phyloP scores from a whole-genome alignment of 2,888 invertebrate species.

The Dasypogon diadema region DNA sequence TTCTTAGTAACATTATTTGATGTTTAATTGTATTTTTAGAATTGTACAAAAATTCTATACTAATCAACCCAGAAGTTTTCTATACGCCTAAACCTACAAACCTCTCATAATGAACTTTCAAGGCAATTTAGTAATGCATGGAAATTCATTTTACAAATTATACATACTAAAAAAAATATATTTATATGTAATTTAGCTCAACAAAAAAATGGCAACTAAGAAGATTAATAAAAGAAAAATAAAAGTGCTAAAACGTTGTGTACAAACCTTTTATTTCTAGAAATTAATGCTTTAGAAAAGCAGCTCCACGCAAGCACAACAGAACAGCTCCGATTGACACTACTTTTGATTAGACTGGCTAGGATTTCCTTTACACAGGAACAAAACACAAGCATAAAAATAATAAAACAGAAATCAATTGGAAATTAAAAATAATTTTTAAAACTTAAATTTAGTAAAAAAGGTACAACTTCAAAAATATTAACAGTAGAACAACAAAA shows the following conservation, averaged over 20 bases:
- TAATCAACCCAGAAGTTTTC: too few species aligned
- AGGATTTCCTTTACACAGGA: slow-evolving; percentile 65
- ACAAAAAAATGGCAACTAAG: too few species aligned
- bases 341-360: slow-evolving; percentile 68
- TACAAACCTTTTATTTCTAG: slow-evolving; percentile 51
- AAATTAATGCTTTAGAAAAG: slow-evolving; percentile 42
- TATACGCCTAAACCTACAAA: background rate
- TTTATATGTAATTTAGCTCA: too few species aligned
- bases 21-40: too few species aligned
- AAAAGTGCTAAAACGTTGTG: slow-evolving; percentile 18
- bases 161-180: background rate
- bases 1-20: too few species aligned
- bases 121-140: background rate
- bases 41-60: too few species aligned
- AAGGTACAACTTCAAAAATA: background rate
- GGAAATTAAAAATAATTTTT: too few species aligned
- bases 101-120: background rate
- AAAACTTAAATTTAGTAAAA: background rate
- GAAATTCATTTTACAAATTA: slow-evolving; percentile 10
- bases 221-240: slow-evolving; percentile 11
- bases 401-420: slow-evolving; percentile 54
- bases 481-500: slow-evolving; percentile 8
- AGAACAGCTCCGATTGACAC: slow-evolving; percentile 59
- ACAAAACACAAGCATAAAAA: slow-evolving; percentile 61
- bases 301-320: slow-evolving; percentile 57